Base-by-base conservation (phyloP, 2,888 invertebrate species). In the Pachycephus smyrnensis region DNA sequence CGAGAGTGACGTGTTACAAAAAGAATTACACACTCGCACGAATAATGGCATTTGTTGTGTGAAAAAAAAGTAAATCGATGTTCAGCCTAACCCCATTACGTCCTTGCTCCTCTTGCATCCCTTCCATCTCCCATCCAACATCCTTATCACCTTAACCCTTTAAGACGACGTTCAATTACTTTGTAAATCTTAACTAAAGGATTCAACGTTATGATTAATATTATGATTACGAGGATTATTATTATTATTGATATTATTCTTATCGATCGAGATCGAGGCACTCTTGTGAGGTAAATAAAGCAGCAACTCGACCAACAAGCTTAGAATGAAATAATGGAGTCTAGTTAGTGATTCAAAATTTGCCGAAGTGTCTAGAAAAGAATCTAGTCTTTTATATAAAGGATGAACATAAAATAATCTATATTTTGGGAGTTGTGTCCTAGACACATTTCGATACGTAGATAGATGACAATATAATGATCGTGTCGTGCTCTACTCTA, bases 321-420 rank as follows among this genome's bases (percentile, higher is more conserved):
- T 75, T 77, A 73, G 77, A 79, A 76, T 55, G 75, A 33, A 68
- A 69, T 68, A 77, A 77, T 73, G 69, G 40, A 80, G 78, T 40
- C 73, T 79, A 88, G 84, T 84, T 88, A 87, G 85, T 82, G 80
- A 85, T 88, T 87, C 83, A 80, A 87, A 84, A 83, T 88, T 82
- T 85, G 78, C 85, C 84, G 76, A 83, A 80, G 80, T 81, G 80
- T 78, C 82, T 87, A 85, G 82, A 78, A 78, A 76, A 78, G 76
- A 83, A 82, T 86, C 81, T 88, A 88, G 84, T 86, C 85, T 89
- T 89, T 89, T 89, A 84, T 89, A 84, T 89, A 88, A 88, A 87
- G 84, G 85, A 86, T 79, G 80, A 86, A 85, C 82, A 82, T 86
- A 81, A 85, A 84, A 86, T 86, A 84, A 86, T 83, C 81, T 88